A percentile compares a stretch with the other conserved stretches of the same genome.
phyloP scores from a whole-genome alignment of 2,888 invertebrate genomes.

The Dastarcus helophoroides region DNA sequence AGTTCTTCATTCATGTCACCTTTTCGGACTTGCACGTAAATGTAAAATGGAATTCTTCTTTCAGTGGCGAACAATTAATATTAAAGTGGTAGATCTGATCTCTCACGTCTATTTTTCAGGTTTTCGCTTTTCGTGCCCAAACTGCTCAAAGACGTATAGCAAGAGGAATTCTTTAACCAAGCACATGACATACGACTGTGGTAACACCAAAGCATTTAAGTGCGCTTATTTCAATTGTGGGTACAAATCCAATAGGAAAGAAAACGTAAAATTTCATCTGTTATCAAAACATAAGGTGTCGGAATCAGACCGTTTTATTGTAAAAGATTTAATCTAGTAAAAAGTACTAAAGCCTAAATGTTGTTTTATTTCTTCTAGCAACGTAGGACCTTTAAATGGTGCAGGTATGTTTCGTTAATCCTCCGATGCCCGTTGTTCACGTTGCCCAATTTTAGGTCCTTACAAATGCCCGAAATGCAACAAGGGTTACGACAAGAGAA shows the following conservation, averaged over 20 bases:
- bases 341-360: too few species aligned
- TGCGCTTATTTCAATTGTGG: neutral
- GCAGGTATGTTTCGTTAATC: neutral
- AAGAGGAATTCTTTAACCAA: neutral
- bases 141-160: neutral
- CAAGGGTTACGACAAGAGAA: conserved; percentile 4
- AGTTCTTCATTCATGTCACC: too few species aligned
- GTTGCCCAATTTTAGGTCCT: conserved; percentile 3
- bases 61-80: too few species aligned
- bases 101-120: too few species aligned
- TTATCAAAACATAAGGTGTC: neutral
- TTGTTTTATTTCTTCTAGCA: too few species aligned
- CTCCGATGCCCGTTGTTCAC: neutral
- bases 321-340: too few species aligned
- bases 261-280: conserved; percentile 1
- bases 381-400: too few species aligned
- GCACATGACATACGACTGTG: neutral
- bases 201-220: neutral
- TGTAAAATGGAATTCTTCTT: too few species aligned
- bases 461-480: conserved; percentile 7
- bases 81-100: too few species aligned
- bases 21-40: too few species aligned
- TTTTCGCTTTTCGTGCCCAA: conserved; percentile 2
- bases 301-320: too few species aligned
- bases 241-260: neutral